Evolutionary conservation across 2,888 invertebrate genomes (phyloP).

Genomic region (Troides helena): DNA sequence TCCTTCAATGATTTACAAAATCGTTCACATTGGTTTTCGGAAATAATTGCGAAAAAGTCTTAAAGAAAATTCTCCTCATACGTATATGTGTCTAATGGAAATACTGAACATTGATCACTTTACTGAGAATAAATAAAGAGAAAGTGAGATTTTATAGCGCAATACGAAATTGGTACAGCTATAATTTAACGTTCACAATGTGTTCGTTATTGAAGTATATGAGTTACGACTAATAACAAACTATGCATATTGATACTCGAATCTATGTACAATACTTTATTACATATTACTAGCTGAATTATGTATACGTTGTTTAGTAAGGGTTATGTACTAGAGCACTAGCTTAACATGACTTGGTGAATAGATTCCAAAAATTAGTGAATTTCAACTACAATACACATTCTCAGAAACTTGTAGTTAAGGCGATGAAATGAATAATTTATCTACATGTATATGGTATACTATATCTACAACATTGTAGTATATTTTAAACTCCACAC

Average conservation of each 20-base stretch:
- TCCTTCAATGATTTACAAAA: slow-evolving; percentile 6
- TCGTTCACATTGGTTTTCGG: slow-evolving; percentile 9
- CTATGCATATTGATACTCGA: not conserved
- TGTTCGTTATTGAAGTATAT: slow-evolving; percentile 72
- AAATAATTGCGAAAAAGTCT: slow-evolving; percentile 20
- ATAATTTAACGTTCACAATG: slow-evolving; percentile 71
- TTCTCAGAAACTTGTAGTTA: too few species aligned
- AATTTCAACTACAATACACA: too few species aligned
- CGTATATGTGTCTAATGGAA: slow-evolving; percentile 49
- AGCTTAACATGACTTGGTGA: too few species aligned
- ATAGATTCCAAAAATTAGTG: too few species aligned
- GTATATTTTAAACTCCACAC: too few species aligned
- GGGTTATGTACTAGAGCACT: too few species aligned
- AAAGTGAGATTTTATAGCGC: slow-evolving; percentile 76
- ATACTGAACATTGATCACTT: slow-evolving; percentile 76
- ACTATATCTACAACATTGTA: too few species aligned
- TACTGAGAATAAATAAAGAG: slow-evolving; percentile 75
- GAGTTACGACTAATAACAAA: slow-evolving; percentile 61
- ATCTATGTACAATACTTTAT: not conserved
- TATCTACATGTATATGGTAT: too few species aligned
- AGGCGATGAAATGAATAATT: too few species aligned
- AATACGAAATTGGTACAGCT: slow-evolving; percentile 75
- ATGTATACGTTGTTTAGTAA: too few species aligned
- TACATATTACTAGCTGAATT: not conserved
- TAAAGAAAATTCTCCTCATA: slow-evolving; percentile 32